phyloP scores from a whole-genome alignment of 1,140 invertebrate species.

The Cherax quadricarinatus region DNA sequence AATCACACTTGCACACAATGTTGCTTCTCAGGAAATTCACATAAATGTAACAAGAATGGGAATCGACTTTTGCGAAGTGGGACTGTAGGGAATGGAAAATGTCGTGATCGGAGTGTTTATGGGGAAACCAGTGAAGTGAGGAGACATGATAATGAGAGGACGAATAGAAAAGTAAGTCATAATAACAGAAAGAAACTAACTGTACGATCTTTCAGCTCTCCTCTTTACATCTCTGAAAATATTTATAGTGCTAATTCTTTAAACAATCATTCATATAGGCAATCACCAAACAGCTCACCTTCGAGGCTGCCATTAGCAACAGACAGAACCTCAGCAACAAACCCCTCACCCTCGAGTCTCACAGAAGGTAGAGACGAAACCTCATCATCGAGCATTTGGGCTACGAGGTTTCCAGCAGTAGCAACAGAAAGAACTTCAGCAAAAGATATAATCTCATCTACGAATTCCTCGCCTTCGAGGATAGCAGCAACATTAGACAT shows the following conservation, averaged over 20 bases:
- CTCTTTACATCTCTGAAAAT: slow-evolving; percentile 8
- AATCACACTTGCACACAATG: slow-evolving; percentile 20
- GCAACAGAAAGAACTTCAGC: no score
- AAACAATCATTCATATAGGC: neutral
- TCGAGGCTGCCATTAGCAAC: neutral
- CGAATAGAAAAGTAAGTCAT: neutral
- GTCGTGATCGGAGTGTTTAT: neutral
- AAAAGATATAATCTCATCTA: no score
- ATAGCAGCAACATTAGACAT: no score
- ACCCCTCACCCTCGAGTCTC: no score
- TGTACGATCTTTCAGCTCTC: slow-evolving; percentile 30
- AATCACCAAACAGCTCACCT: neutral
- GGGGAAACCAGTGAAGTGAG: neutral
- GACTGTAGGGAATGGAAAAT: neutral
- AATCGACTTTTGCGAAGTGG: neutral
- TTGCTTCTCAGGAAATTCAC: neutral
- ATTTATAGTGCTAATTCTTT: neutral
- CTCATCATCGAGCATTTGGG: no score
- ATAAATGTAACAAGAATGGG: neutral
- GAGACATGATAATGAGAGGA: neutral
- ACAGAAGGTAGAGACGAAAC: no score
- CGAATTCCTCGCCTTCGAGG: no score
- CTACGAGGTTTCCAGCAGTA: no score
- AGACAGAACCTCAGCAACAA: no score
- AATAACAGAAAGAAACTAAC: slow-evolving; percentile 16